Conservation (phyloP, 2,797 vertebrate genomes). For the Ptychadena robeensis region DNA sequence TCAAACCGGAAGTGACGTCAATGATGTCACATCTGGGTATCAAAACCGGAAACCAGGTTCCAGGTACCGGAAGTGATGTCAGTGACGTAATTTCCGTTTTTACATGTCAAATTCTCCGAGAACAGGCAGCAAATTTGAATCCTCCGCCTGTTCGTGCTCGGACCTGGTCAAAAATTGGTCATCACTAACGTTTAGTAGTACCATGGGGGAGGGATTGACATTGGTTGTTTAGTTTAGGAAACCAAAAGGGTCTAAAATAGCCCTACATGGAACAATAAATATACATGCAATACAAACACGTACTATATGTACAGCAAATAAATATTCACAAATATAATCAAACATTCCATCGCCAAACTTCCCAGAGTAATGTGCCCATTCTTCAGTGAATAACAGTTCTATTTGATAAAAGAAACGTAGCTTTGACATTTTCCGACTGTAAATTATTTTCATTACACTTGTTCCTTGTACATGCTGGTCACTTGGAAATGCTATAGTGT, state of each 20-base stretch:
- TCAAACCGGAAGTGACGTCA: no score
- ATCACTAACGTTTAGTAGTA: no score
- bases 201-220: neutral
- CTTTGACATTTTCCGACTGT: slow-evolving; percentile 7
- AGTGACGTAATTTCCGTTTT: no score
- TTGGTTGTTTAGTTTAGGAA: neutral
- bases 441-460: slow-evolving; percentile 70
- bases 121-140: no score
- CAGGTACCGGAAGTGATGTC: no score
- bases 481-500: slow-evolving; percentile 66
- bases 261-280: neutral
- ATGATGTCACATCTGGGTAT: no score
- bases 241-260: no score
- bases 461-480: slow-evolving; percentile 59
- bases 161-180: no score
- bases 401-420: slow-evolving; percentile 6
- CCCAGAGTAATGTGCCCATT: neutral
- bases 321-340: neutral
- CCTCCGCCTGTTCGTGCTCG: no score
- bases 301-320: neutral
- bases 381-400: neutral
- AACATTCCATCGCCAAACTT: neutral
- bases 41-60: no score
- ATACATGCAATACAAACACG: neutral
- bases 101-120: no score